Conservation (phyloP, 2,888 invertebrate species). For the Dryobota labecula region DNA sequence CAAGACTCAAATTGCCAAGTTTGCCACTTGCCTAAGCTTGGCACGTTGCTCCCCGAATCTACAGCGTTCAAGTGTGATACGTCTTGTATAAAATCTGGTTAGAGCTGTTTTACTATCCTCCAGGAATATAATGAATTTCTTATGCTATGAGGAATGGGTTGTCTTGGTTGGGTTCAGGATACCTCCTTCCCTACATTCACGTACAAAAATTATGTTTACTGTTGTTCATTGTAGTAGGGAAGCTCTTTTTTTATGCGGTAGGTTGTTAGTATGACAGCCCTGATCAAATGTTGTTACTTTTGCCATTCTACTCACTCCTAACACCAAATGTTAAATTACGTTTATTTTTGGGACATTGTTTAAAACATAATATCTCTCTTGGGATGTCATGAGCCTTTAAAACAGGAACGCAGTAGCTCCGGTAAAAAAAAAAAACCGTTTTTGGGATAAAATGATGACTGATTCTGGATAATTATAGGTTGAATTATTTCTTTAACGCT, state of each 20-base stretch:
- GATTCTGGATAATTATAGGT: background rate
- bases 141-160: conserved; percentile 32
- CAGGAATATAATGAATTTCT: conserved; percentile 50
- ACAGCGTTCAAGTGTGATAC: conserved; percentile 54
- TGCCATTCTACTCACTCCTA: too few species aligned
- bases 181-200: background rate
- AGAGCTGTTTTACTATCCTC: conserved; percentile 32
- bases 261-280: background rate
- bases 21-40: conserved; percentile 51
- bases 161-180: background rate
- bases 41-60: conserved; percentile 55
- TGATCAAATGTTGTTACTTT: background rate
- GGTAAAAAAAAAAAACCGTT: background rate
- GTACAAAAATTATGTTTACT: conserved; percentile 12
- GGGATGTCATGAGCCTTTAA: background rate
- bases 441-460: background rate
- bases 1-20: conserved; percentile 46
- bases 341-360: conserved; percentile 17
- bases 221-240: background rate
- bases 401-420: background rate
- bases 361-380: conserved; percentile 17
- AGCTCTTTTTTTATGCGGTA: background rate
- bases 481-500: background rate
- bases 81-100: conserved; percentile 55
- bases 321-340: background rate